Conservation (phyloP, 2,888 invertebrate species). For the Ctenicera cuprea region DNA sequence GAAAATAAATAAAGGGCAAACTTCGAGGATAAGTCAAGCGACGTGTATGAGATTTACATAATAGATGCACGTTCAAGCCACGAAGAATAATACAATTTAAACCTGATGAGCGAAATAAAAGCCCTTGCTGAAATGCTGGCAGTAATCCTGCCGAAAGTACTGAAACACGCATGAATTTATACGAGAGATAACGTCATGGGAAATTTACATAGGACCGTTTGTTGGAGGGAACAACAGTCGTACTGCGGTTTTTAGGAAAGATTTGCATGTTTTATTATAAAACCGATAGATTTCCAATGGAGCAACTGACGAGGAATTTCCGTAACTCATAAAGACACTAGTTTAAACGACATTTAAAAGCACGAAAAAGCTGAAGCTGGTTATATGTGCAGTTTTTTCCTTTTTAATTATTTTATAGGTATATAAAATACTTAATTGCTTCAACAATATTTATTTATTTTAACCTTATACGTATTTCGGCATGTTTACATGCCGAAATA, state of each 20-base stretch:
- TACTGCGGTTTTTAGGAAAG: not conserved
- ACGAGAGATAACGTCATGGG: slow-evolving; percentile 23
- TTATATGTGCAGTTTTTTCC: no score
- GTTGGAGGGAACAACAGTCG: not conserved
- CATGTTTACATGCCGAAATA: no score
- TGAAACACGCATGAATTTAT: slow-evolving; percentile 26
- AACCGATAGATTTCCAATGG: not conserved
- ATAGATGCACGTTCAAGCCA: slow-evolving; percentile 14
- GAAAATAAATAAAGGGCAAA: slow-evolving; percentile 21
- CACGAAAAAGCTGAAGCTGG: no score
- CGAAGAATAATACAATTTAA: slow-evolving; percentile 22
- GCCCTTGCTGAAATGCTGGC: slow-evolving; percentile 6
- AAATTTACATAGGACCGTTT: slow-evolving; percentile 14
- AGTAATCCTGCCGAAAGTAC: slow-evolving; percentile 23
- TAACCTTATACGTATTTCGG: no score
- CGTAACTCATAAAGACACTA: not conserved
- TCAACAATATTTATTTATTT: no score
- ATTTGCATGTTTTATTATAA: slow-evolving; percentile 10
- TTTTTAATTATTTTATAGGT: no score
- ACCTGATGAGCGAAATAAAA: slow-evolving; percentile 23
- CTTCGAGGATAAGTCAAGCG: slow-evolving; percentile 10
- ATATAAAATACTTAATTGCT: no score
- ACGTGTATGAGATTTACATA: slow-evolving; percentile 17
- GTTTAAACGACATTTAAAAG: not conserved
- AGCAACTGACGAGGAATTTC: not conserved